Evolutionary conservation across 2,888 invertebrate species (phyloP).

Genomic region (Ptycholaimellus sp.): DNA sequence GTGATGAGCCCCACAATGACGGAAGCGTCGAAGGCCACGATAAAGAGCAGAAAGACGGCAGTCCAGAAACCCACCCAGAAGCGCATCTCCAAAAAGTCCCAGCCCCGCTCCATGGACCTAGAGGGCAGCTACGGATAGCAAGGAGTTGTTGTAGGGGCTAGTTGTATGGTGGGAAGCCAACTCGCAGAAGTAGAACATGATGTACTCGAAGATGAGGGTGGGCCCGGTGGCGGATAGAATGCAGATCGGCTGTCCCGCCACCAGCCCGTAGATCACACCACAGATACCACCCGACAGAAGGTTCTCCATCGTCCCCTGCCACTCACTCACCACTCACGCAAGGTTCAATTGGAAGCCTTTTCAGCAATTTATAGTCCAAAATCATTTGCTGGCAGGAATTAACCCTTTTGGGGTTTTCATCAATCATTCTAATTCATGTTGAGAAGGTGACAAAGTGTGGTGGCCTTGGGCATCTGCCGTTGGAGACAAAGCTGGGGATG

Average conservation of each 20-base stretch:
- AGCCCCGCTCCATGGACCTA: constrained; percentile 43
- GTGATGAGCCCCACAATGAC: constrained; percentile 90
- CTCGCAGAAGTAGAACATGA: constrained; percentile 27
- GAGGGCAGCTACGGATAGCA: no score
- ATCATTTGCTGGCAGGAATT: no score
- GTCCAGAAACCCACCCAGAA: constrained; percentile 95
- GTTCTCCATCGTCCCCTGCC: constrained; percentile 13
- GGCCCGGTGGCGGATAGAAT: constrained; percentile 24
- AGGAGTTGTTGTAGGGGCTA: no score
- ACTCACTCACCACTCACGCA: no score
- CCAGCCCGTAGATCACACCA: constrained; percentile 28
- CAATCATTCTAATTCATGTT: no score
- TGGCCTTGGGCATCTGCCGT: no score
- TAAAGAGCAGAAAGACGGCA: constrained; percentile 49
- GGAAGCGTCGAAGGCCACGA: constrained; percentile 81
- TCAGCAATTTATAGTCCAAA: no score
- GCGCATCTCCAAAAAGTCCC: constrained; percentile 77
- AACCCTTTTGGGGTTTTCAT: no score
- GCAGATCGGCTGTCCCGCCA: constrained; percentile 20
- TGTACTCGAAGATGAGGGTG: constrained; percentile 23
- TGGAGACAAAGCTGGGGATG: no score
- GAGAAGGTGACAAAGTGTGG: no score
- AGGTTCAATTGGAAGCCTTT: no score
- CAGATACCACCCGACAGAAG: constrained; percentile 18
- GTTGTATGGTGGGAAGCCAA: not conserved